Evolutionary conservation across 2,113 vertebrate genomes (phyloP).

Genomic region (Struthidea cinerea): DNA sequence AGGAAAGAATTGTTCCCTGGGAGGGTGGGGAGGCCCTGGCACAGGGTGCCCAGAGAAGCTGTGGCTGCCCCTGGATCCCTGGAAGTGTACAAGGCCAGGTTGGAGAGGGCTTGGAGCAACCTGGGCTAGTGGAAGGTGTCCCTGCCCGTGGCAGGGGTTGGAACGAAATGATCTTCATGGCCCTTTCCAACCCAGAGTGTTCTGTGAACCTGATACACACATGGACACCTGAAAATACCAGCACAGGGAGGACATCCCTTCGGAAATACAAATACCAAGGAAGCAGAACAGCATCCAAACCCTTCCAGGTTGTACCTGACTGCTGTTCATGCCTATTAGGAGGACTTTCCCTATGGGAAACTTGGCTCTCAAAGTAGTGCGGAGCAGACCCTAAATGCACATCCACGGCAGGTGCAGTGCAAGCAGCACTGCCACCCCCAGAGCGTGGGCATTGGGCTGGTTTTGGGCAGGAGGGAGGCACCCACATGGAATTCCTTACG

Average conservation of each 20-base stretch:
- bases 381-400: not conserved
- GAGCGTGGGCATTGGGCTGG: rapidly evolving
- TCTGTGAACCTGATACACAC: not conserved
- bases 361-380: not conserved
- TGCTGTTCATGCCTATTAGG: not conserved
- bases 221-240: not conserved
- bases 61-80: not conserved
- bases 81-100: rapidly evolving
- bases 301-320: not conserved
- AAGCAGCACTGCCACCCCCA: not conserved
- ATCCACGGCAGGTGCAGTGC: rapidly evolving
- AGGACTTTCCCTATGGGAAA: not conserved
- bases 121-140: not conserved
- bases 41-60: not conserved
- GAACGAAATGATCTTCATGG: rapidly evolving
- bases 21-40: rapidly evolving
- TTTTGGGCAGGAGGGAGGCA: not conserved
- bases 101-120: rapidly evolving
- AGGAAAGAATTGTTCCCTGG: rapidly evolving
- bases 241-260: not conserved
- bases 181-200: not conserved
- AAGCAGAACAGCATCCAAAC: not conserved
- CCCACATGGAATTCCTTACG: not conserved
- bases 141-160: not conserved
- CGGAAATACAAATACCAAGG: not conserved